These are phyloP conservation scores for Brachypterus glaber DNA, from an alignment of 2,888 invertebrate genomes.

Conservation along the genomic window DNA sequence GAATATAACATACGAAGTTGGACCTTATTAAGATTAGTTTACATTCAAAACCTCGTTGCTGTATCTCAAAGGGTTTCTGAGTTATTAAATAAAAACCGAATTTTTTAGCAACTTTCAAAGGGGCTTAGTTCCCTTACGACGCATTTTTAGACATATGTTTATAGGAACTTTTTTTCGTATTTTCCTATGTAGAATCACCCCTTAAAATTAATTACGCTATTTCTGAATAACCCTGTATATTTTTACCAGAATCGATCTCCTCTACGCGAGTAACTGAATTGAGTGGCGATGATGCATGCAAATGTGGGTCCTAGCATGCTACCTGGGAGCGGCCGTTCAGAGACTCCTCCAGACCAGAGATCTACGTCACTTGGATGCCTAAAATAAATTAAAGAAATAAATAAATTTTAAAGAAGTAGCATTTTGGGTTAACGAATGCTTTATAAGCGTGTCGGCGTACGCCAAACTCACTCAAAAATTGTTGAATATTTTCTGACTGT, in stretches of 20 bases:
- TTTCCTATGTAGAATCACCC: too few relatives aligned
- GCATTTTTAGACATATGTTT: too few relatives aligned
- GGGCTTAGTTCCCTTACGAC: too few relatives aligned
- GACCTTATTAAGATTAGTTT: too few relatives aligned
- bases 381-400: conserved; percentile 17
- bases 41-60: too few relatives aligned
- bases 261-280: conserved; percentile 79
- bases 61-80: too few relatives aligned
- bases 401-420: conserved; percentile 4
- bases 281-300: conserved; percentile 87
- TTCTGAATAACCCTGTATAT: too few relatives aligned
- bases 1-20: too few relatives aligned
- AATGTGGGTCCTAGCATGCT: conserved; percentile 92
- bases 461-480: conserved; percentile 65
- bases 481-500: conserved; percentile 74
- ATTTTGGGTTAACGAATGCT: conserved; percentile 6
- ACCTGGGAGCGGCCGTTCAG: conserved; percentile 80
- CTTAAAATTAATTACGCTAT: too few relatives aligned
- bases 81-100: too few relatives aligned
- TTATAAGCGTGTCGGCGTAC: neutral
- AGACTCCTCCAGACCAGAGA: conserved; percentile 90
- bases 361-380: conserved; percentile 87
- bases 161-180: too few relatives aligned
- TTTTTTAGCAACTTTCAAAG: too few relatives aligned
- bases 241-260: conserved; percentile 95